phyloP scores from a whole-genome alignment of 2,888 invertebrate genomes.

The Phortica okadai region DNA sequence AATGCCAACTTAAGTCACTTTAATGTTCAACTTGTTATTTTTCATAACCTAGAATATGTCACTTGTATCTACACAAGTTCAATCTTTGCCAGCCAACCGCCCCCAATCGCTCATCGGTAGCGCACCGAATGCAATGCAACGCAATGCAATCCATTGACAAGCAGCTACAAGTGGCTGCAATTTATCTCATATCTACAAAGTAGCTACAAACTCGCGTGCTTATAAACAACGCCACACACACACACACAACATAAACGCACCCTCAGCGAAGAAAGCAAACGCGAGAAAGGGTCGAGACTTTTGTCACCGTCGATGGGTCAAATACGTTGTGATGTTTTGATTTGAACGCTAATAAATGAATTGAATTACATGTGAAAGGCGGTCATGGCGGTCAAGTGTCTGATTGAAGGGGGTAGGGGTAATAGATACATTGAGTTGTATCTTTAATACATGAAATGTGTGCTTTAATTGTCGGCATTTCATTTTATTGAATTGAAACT shows the following conservation, averaged over 20 bases:
- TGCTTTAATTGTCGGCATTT: not conserved
- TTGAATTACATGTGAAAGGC: conserved; percentile 49
- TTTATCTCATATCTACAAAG: not conserved
- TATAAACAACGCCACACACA: conserved; percentile 12
- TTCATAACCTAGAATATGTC: not conserved
- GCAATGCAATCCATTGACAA: not conserved
- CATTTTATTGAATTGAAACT: conserved; percentile 51
- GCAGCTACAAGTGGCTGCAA: conserved; percentile 11
- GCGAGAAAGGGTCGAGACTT: conserved; percentile 68
- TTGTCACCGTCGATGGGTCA: conserved; percentile 67
- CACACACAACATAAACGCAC: not conserved
- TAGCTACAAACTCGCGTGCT: conserved; percentile 17
- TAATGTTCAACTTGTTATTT: not conserved
- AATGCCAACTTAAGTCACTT: not conserved
- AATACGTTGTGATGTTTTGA: conserved; percentile 56
- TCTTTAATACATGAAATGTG: conserved; percentile 23
- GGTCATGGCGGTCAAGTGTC: not conserved
- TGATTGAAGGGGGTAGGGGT: not conserved
- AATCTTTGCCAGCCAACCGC: no score
- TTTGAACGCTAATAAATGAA: conserved; percentile 58
- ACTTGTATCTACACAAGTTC: not conserved
- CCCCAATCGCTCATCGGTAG: not conserved
- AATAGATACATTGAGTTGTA: not conserved
- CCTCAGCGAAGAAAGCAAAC: conserved; percentile 19
- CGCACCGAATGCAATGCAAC: not conserved